Base-by-base conservation (phyloP, 2,797 vertebrate species). In the Gallinago stenura region DNA sequence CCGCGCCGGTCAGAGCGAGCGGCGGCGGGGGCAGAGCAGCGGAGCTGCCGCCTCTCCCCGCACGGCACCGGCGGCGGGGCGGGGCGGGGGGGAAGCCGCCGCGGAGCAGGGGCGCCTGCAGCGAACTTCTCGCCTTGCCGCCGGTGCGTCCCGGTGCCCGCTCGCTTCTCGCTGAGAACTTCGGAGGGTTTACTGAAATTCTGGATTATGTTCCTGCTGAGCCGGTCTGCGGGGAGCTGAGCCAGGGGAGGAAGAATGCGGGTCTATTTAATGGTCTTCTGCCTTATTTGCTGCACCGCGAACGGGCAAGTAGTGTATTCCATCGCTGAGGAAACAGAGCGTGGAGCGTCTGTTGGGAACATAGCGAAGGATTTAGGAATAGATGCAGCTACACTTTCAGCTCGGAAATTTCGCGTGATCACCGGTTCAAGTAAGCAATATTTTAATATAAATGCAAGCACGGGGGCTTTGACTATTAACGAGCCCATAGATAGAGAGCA, bases 381-480 rank as follows among this genome's bases (percentile, higher is more conserved):
- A 62, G 97, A 98, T 31, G 95, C 97, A 21, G 96, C 97, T 69
- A 95, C 94, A 13, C 18, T 98, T 85, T 97, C 98, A 77, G 93
- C 94, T 89, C 95, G 98, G 94, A 98, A 96, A 95, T 98, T 98
- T 97, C 97, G 97, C 64, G 90, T 98, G 93, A 96, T 98, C 83
- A 93, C 97, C 77, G 62, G 97, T 37, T 94, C 97, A 89, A 89
- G 96, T 56, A 98, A 98, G 96, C 96, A 97, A 84, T 98, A 98
- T 97, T 98, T 98, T 66, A 88, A 97, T 87, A 97, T 98, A 92
- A 98, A 98, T 91, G 85, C 95, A 50, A 97, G 96, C 91, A 98
- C 98, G 9, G 98, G 98, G 8, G 94, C 95, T 87, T 88, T 98
- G 71, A 95, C 95, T 78, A 97, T 98, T 64, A 95, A 84, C 3